Evolutionary conservation across 2,888 invertebrate species (phyloP).

Genomic region (Choreutis nemorana): DNA sequence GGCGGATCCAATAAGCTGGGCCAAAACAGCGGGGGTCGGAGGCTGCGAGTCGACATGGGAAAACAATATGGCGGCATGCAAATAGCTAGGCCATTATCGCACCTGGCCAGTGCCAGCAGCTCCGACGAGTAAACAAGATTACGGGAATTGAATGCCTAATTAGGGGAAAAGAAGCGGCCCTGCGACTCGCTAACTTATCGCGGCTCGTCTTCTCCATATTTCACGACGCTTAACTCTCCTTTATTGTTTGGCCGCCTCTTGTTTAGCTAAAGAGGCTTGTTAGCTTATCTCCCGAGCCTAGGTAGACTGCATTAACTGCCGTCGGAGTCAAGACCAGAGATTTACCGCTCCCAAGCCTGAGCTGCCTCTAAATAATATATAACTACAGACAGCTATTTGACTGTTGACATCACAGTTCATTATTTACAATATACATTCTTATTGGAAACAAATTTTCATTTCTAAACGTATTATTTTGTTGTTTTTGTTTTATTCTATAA

Average conservation of each 20-base stretch:
- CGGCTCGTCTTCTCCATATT: conserved; percentile 55
- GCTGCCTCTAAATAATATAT: conserved; percentile 26
- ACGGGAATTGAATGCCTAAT: conserved; percentile 67
- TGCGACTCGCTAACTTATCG: conserved; percentile 49
- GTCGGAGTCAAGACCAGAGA: conserved; percentile 36
- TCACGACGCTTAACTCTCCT: conserved; percentile 57
- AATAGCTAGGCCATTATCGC: conserved; percentile 66
- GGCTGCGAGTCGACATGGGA: conserved; percentile 47
- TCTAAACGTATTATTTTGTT: too few relatives aligned
- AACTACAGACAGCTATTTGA: too few relatives aligned
- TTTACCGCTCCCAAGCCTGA: conserved; percentile 37
- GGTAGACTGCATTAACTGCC: conserved; percentile 53
- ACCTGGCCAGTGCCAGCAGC: conserved; percentile 57
- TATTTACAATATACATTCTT: too few relatives aligned
- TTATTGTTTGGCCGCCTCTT: conserved; percentile 57
- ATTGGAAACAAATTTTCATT: too few relatives aligned
- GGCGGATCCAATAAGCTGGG: conserved; percentile 62
- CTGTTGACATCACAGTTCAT: too few relatives aligned
- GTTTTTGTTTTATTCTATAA: too few relatives aligned
- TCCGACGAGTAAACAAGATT: conserved; percentile 63
- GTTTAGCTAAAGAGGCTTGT: conserved; percentile 58
- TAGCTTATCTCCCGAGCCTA: conserved; percentile 55
- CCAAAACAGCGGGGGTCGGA: conserved; percentile 59
- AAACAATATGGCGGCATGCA: conserved; percentile 67
- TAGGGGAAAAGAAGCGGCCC: conserved; percentile 60